Evolutionary conservation across 2,113 vertebrate genomes (phyloP).

Genomic region (Malurus cyaneus): DNA sequence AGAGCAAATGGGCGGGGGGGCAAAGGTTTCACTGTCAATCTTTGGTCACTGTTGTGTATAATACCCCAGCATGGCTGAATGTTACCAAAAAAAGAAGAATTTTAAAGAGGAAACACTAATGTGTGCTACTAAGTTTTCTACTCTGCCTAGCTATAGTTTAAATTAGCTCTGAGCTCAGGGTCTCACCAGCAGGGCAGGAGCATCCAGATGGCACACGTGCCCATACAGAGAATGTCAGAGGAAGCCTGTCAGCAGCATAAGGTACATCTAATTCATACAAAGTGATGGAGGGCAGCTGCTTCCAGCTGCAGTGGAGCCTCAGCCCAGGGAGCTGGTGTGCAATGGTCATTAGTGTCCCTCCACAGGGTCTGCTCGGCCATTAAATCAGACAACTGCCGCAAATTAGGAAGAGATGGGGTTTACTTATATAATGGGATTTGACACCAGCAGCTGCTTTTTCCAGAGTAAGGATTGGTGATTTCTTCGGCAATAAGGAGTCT

Average conservation of each 20-base stretch:
- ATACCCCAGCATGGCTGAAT: not conserved
- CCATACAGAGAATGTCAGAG: not conserved
- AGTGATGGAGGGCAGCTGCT: not conserved
- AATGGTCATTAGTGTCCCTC: not conserved
- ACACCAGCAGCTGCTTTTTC: not conserved
- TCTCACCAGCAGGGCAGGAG: not conserved
- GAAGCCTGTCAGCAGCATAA: not conserved
- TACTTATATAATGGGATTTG: not conserved
- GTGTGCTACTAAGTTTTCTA: not conserved
- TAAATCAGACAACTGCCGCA: not conserved
- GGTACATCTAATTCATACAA: not conserved
- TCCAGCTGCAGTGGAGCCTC: not conserved
- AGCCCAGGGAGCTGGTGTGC: not conserved
- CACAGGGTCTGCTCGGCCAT: not conserved
- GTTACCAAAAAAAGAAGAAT: not conserved
- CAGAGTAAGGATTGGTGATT: not conserved
- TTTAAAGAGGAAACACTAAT: not conserved
- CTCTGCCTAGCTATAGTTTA: not conserved
- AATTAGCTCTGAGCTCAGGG: not conserved
- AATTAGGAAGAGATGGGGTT: not conserved
- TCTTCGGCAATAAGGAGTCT: not conserved
- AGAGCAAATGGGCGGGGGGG: not conserved
- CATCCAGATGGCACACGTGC: rapidly evolving
- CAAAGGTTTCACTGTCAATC: not conserved
- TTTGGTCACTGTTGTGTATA: not conserved